Evolutionary conservation across 2,797 vertebrate species (phyloP).

Genomic region (Taeniopygia guttata): DNA sequence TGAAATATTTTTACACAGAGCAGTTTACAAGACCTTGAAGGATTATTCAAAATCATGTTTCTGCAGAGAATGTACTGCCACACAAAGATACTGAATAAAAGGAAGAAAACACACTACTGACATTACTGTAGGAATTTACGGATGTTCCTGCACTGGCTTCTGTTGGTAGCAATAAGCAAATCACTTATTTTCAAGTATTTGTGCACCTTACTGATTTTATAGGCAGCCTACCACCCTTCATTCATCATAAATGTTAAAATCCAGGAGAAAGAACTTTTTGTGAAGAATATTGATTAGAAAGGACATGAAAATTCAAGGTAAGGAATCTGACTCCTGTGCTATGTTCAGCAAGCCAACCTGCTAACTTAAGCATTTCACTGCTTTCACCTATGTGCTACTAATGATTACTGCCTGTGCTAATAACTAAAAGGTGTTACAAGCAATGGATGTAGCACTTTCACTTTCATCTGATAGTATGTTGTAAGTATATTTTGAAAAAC

Average conservation of each 20-base stretch:
- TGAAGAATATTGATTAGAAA: background rate
- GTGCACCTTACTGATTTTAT: background rate
- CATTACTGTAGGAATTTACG: background rate
- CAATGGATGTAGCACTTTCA: background rate
- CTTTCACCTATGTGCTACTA: background rate
- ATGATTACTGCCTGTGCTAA: background rate
- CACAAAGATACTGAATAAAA: background rate
- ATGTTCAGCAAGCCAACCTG: background rate
- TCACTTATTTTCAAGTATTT: background rate
- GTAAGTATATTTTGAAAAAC: background rate
- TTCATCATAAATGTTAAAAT: background rate
- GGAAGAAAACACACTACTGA: background rate
- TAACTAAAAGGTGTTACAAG: background rate
- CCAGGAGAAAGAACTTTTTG: background rate
- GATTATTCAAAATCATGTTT: background rate
- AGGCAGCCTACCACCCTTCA: background rate
- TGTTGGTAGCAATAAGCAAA: background rate
- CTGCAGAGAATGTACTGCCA: background rate
- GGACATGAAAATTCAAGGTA: background rate
- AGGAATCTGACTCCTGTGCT: background rate
- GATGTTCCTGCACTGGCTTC: background rate
- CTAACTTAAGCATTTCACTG: background rate
- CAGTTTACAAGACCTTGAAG: constrained; percentile 5
- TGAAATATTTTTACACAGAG: constrained; percentile 27
- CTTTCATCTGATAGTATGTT: background rate